Evolutionary conservation across 2,797 vertebrate species (phyloP), one percentile per base, ranked within the genome.

Genomic region (Myioborus melanocephalus): DNA sequence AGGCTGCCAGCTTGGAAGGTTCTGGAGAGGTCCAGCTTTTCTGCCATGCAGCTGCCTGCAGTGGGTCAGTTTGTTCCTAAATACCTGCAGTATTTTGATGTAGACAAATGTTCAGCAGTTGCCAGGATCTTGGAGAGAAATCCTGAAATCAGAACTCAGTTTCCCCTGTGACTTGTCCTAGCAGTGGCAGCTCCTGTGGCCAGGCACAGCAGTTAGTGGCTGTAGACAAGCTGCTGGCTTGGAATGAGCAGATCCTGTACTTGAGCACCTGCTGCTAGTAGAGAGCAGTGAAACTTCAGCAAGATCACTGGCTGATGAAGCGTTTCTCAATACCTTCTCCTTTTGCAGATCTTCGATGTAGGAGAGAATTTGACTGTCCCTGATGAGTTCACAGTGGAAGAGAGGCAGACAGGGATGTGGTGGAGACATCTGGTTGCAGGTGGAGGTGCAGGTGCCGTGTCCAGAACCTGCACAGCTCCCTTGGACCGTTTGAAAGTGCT

Each of bases 391-490:
- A 99, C 99, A 0, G 98, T 98, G 69, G 99, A 99, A 79, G 99
- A 99, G 97, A 99, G 98, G 94, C 98, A 99, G 96, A 99, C 98
- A 0, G 99, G 99, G 34, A 99, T 99, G 99, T 99, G 98, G 99
- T 99, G 99, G 99, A 98, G 99, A 64, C 99, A 99, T 87, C 98
- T 99, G 37, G 99, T 99, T 94, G 99, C 99, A 4, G 99, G 99
- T 92, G 99, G 98, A 22, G 99, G 98, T 79, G 99, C 99, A 1
- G 99, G 99, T 8, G 99, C 98, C 0, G 99, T 98, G 52, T 99
- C 99, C 65, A 98, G 99, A 60, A 99, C 99, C 68, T 99, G 99
- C 87, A 99, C 99, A 0, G 99, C 99, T 5, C 99, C 99, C 1
- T 97, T 99, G 95, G 99, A 99, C 97, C 97, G 99, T 39, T 98